A percentile compares a stretch with the other conserved stretches of the same genome.
phyloP scores from a whole-genome alignment of 1,140 invertebrate species.

The Caligus rogercresseyi region DNA sequence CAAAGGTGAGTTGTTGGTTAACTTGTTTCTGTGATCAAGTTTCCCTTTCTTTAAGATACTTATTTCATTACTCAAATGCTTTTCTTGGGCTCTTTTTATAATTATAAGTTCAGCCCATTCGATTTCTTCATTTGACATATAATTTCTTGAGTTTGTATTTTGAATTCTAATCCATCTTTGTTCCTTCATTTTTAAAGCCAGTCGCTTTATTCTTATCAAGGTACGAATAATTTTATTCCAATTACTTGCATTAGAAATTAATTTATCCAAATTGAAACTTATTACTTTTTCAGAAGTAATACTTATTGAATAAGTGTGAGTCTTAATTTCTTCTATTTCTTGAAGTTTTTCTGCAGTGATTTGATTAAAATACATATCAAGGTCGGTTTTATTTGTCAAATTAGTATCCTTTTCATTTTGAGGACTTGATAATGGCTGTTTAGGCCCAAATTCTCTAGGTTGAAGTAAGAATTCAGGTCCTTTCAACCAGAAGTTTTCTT shows the following conservation, averaged over 20 bases:
- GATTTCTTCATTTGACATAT: not conserved
- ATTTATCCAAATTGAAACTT: not conserved
- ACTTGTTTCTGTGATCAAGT: not conserved
- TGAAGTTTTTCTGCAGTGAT: not conserved
- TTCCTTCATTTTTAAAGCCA: not conserved
- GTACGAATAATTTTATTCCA: not conserved
- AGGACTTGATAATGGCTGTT: not conserved
- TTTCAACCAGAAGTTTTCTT: not conserved
- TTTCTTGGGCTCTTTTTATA: not conserved
- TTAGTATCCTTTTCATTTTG: not conserved
- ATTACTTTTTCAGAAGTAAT: not conserved
- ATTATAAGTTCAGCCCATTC: not conserved
- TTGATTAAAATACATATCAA: conserved; percentile 8
- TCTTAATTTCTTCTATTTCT: not conserved
- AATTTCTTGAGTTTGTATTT: not conserved
- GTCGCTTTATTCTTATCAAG: not conserved
- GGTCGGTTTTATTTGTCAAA: not conserved
- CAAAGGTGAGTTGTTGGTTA: not conserved
- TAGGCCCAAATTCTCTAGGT: not conserved
- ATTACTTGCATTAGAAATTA: not conserved
- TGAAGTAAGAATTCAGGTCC: not conserved
- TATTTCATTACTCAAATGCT: not conserved
- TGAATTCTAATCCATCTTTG: not conserved
- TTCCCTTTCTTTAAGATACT: not conserved
- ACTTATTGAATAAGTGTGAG: not conserved